Conservation (phyloP, 2,113 vertebrate genomes). For the Malurus melanocephalus region DNA sequence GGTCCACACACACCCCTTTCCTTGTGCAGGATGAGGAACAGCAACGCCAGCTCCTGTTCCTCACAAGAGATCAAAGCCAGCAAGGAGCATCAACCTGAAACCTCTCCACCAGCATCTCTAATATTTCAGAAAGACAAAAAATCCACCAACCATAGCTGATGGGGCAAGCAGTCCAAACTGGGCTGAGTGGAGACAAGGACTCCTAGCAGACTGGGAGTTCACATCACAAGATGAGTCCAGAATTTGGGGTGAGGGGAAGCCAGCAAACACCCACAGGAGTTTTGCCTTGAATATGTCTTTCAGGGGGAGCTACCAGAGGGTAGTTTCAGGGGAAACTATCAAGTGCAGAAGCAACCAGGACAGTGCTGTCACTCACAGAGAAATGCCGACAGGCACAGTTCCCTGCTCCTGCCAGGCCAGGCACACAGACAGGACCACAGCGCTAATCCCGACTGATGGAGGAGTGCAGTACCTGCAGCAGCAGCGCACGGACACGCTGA, state of each 20-base stretch:
- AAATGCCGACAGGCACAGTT: neutral
- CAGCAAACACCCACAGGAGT: neutral
- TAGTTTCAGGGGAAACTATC: neutral
- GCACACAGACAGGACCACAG: neutral
- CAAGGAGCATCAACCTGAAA: neutral
- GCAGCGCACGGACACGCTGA: neutral
- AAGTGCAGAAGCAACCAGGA: neutral
- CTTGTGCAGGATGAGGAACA: fast-evolving
- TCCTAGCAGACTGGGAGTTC: neutral
- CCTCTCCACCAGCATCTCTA: neutral
- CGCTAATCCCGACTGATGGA: neutral
- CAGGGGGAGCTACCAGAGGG: neutral
- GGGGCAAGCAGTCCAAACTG: neutral
- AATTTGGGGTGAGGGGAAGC: neutral
- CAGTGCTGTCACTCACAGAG: neutral
- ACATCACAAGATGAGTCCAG: neutral
- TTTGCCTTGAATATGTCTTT: neutral
- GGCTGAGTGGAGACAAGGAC: neutral
- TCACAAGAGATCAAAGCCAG: neutral
- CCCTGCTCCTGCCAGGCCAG: neutral
- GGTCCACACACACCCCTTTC: neutral
- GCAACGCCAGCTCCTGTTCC: neutral
- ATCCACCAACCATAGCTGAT: neutral
- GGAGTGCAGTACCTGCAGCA: neutral
- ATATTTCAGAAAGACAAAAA: neutral